Conservation (phyloP, 53 echinoderm and acorn worm species). For the Arbacia lixula region DNA sequence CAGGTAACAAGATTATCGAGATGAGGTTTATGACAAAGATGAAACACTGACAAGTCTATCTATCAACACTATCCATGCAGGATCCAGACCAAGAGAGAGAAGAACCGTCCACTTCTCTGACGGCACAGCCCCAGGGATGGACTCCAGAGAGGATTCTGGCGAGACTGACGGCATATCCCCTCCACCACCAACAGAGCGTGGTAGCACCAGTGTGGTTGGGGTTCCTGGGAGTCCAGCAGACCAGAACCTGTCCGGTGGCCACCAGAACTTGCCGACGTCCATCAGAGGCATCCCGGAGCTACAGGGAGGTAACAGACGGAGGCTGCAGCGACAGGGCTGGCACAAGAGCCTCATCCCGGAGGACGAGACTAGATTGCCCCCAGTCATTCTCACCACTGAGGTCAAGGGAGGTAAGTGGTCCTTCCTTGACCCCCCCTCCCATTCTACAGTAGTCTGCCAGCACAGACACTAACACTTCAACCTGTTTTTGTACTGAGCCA, state of each 20-base stretch:
- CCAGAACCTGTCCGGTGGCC: conserved; percentile 21
- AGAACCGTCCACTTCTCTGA: conserved; percentile 92
- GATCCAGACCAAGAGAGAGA: conserved; percentile 72
- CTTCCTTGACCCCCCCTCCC: no score
- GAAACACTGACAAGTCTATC: no score
- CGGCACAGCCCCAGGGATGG: conserved; percentile 84
- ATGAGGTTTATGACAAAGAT: no score
- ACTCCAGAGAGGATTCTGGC: conserved; percentile 57
- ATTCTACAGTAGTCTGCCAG: no score
- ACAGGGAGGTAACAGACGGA: conserved; percentile 54
- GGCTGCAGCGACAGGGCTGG: conserved; percentile 56
- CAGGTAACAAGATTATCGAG: no score
- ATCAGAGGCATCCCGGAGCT: conserved; percentile 43
- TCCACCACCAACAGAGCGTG: not conserved
- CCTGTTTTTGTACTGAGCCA: no score
- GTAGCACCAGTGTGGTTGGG: not conserved
- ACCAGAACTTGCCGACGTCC: conserved; percentile 41
- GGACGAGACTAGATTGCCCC: conserved; percentile 80
- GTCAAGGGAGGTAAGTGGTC: conserved; percentile 54
- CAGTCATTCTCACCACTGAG: conserved; percentile 62
- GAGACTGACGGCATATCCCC: not conserved
- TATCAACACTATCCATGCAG: no score
- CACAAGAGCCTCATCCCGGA: conserved; percentile 84
- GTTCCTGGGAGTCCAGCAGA: not conserved
- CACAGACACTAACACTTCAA: no score